Evolutionary conservation across 2,888 invertebrate species (phyloP).

Genomic region (Drosophila borborema): DNA sequence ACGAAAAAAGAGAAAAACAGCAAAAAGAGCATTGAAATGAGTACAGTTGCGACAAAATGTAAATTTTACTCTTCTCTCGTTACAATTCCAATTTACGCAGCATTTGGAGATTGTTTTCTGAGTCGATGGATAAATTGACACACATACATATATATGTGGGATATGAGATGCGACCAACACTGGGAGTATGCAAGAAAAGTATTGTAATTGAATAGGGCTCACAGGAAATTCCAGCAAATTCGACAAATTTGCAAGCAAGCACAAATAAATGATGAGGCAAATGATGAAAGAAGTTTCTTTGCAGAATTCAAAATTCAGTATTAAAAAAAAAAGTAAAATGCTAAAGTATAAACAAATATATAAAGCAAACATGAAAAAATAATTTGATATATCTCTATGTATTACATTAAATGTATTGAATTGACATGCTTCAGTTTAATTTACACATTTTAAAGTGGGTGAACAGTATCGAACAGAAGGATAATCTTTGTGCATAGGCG

Average conservation of each 20-base stretch:
- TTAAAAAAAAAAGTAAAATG: too few species aligned
- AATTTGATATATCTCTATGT: too few species aligned
- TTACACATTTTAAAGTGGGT: neutral
- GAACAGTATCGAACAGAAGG: too few species aligned
- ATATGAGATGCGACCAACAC: neutral
- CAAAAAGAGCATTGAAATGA: slow-evolving; percentile 42
- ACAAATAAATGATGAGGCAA: neutral
- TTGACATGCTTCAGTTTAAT: neutral
- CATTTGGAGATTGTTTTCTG: slow-evolving; percentile 67
- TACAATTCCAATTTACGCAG: slow-evolving; percentile 63
- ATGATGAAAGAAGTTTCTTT: neutral
- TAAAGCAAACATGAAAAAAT: too few species aligned
- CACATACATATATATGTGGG: neutral
- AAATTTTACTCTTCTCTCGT: slow-evolving; percentile 51
- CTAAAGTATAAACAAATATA: too few species aligned
- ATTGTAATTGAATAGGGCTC: slow-evolving; percentile 9
- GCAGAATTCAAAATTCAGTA: neutral
- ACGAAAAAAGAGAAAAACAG: slow-evolving; percentile 64
- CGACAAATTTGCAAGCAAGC: neutral
- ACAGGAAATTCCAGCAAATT: neutral
- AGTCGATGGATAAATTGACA: slow-evolving; percentile 21
- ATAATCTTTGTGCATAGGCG: too few species aligned
- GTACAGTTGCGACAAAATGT: slow-evolving; percentile 74
- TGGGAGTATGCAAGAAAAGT: neutral
- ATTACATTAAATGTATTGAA: neutral